These are phyloP conservation scores for Spatula versicolor DNA, from an alignment of 2,797 vertebrate species.

Conservation along the genomic window DNA sequence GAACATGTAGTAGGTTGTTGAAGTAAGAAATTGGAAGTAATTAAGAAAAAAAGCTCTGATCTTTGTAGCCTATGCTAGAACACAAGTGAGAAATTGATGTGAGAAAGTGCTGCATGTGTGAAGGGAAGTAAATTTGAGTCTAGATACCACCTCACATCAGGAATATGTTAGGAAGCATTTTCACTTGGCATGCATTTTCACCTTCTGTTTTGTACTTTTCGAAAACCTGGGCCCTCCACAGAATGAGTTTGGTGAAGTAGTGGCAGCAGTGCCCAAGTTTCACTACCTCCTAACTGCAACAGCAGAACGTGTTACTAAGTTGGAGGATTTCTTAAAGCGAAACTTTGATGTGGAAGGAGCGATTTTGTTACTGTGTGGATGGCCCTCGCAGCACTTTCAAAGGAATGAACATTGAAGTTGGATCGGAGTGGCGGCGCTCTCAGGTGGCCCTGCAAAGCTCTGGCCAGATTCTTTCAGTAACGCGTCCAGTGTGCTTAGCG, in stretches of 20 bases:
- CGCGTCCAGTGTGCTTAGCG: not conserved
- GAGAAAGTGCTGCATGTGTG: slow-evolving; percentile 56
- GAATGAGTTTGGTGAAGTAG: slow-evolving; percentile 28
- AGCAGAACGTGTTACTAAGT: slow-evolving; percentile 16
- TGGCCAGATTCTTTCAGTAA: not conserved
- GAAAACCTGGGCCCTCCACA: slow-evolving; percentile 21
- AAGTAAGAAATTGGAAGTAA: not conserved
- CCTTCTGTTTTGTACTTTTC: slow-evolving; percentile 55
- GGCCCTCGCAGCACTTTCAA: not conserved
- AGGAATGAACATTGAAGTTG: not conserved
- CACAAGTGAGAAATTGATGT: slow-evolving; percentile 49
- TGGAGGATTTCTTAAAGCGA: slow-evolving; percentile 7
- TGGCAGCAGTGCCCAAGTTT: slow-evolving; percentile 32
- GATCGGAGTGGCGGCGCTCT: not conserved
- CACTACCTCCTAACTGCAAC: slow-evolving; percentile 39
- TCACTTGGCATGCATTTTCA: slow-evolving; percentile 46
- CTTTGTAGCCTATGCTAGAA: slow-evolving; percentile 55
- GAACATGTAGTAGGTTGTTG: slow-evolving; percentile 25
- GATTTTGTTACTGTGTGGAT: not conserved
- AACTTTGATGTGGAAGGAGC: slow-evolving; percentile 49
- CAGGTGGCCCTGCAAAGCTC: not conserved
- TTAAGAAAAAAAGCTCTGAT: slow-evolving; percentile 23
- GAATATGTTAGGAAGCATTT: slow-evolving; percentile 47
- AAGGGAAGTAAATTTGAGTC: slow-evolving; percentile 57
- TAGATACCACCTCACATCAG: slow-evolving; percentile 58